Percentiles rank a stretch among this genome's conserved stretches.
Conservation (phyloP, 2,797 vertebrate species). For the Petrocephalus sullivani region DNA sequence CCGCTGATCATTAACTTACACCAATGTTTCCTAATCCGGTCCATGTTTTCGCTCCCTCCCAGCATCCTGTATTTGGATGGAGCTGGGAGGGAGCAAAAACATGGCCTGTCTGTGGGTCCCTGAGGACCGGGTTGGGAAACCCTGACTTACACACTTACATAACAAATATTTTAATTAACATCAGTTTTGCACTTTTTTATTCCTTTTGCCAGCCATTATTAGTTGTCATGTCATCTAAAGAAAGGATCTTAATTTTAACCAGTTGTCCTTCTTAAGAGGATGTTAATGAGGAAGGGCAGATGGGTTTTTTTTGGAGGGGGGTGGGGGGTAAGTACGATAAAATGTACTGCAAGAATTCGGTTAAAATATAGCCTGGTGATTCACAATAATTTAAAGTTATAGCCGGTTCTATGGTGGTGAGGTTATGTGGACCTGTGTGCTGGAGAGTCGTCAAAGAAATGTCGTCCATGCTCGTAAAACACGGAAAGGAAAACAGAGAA, state of each 20-base stretch:
- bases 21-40: not conserved
- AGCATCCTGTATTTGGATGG: not conserved
- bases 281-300: not conserved
- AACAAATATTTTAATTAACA: not conserved
- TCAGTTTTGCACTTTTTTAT: not conserved
- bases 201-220: not conserved
- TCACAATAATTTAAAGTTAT: not conserved
- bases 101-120: not conserved
- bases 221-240: not conserved
- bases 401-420: conserved; percentile 22
- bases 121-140: not conserved
- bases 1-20: not conserved
- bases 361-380: not conserved
- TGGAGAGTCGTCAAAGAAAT: conserved; percentile 34
- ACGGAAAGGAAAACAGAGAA: conserved; percentile 33
- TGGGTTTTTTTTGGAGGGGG: not conserved
- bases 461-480: conserved; percentile 19
- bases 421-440: conserved; percentile 32
- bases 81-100: not conserved
- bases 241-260: not conserved
- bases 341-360: not conserved
- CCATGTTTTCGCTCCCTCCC: not conserved
- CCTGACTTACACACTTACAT: not conserved
- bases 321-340: not conserved
- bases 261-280: not conserved